Conservation (phyloP, 2,113 vertebrate species). For the Pseudopipra pipra region DNA sequence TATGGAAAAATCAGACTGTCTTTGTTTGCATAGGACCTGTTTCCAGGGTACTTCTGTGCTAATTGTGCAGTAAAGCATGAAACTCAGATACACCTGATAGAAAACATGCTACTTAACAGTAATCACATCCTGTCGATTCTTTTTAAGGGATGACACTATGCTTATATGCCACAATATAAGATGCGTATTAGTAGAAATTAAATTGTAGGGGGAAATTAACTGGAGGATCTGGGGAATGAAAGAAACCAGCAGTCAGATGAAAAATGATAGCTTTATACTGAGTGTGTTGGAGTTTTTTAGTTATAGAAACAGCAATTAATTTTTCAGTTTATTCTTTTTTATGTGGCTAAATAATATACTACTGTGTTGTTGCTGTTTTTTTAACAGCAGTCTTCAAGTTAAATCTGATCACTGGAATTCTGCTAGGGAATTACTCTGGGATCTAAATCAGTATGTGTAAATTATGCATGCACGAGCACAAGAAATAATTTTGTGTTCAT, state of each 20-base stretch:
- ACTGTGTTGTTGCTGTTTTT: not conserved
- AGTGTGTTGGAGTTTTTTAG: not conserved
- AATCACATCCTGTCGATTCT: not conserved
- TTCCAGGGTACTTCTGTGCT: not conserved
- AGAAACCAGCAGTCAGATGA: not conserved
- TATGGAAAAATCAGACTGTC: not conserved
- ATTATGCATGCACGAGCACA: constrained; percentile 28
- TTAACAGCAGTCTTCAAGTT: not conserved
- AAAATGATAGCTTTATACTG: not conserved
- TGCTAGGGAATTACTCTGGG: constrained; percentile 9
- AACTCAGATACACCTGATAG: not conserved
- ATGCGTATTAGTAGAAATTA: not conserved
- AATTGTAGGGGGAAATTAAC: not conserved
- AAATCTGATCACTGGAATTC: not conserved
- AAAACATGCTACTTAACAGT: not conserved
- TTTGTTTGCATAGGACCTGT: not conserved
- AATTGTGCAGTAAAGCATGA: not conserved
- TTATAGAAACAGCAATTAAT: not conserved
- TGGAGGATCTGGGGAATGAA: not conserved
- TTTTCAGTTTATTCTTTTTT: not conserved
- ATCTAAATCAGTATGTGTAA: not conserved
- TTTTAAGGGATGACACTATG: not conserved
- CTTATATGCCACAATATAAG: not conserved
- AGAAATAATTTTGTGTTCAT: constrained; percentile 33
- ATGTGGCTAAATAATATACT: not conserved